Evolutionary conservation across 2,113 vertebrate genomes (phyloP), one percentile per base, ranked within the genome.

Genomic region (Vidua chalybeata): DNA sequence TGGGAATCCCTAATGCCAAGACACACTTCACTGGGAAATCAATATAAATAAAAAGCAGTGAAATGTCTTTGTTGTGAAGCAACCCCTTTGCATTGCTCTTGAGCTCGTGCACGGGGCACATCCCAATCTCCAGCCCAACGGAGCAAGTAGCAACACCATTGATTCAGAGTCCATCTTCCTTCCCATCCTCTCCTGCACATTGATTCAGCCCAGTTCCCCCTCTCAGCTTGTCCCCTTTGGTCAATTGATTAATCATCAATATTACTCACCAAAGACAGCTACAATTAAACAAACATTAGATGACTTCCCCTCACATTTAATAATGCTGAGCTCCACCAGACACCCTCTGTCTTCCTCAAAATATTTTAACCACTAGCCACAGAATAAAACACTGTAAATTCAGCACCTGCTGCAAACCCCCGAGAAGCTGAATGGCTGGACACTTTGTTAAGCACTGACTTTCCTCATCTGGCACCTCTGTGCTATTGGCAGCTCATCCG

Each of bases 21-120:
- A 97, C 94, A 97, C 95, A 94, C 87, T 97, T 96, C 96, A 94
- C 84, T 96, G 95, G 85, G 91, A 97, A 97, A 98, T 98, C 97
- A 74, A 97, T 98, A 97, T 75, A 95, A 97, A 97, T 96, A 96
- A 97, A 97, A 97, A 95, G 94, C 95, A 94, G 93, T 27, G 51
- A 90, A 96, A 97, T 94, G 88, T 98, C 97, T 98, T 97, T 97
- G 97, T 96, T 97, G 97, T 95, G 93, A 69, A 85, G 80, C 37
- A 77, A 61, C 80, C 90, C 95, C 93, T 96, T 93, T 81, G 95
- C 87, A 90, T 82, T 89, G 90, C 94, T 94, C 0, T 1, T 86
- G 89, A 96, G 92, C 97, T 96, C 26, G n/a, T 68, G 96, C 96
- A 94, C 88, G 75, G 83, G 80, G 80, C 90, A 96, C 84, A 89